Evolutionary conservation across 2,113 vertebrate species (phyloP), one percentile per base, ranked within the genome.

Genomic region (Galeopterus variegatus): DNA sequence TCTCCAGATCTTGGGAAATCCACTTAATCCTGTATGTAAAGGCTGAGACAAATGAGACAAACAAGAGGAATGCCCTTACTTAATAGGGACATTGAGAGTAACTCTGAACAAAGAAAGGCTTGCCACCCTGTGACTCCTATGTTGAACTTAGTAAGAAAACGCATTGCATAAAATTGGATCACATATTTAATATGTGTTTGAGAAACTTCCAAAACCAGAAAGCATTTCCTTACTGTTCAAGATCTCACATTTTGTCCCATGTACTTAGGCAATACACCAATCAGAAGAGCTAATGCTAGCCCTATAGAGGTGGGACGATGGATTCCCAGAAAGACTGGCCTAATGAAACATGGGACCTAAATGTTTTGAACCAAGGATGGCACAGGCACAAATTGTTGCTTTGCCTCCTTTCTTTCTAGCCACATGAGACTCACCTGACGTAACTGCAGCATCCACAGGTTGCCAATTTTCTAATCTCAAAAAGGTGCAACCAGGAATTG

Each of bases 391-490:
- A 56, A 4, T 77, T 36, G 5, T 0, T 85, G 15, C 9, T 36
- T 21, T 85, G 6, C 9, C 15, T 87, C n/a, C 12, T 5, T 0
- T 54, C 13, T 64, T 41, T 33, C 28, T 3, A 92, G 33, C 6
- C 36, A 9, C 3, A 1, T 58, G 50, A 23, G 12, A 92, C 17
- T 88, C 80, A 0, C 2, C 19, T 85, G 50, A 17, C 62, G 81
- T 45, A 64, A 85, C 11, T 36, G 24, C 1, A 92, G 31, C 18
- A 67, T 36, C 41, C 28, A 56, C 14, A 79, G 15, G 15, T 82
- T 94, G 36, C 26, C 23, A 54, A 94, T 72, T 88, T 84, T 77
- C 86, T 85, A 83, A 95, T 92, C 36, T 96, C 84, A 4, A 64
- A 69, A 96, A 64, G 1, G 64, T 56, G 0, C 0, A 84, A 88